phyloP scores from a whole-genome alignment of 2,113 vertebrate genomes.

The Melanerpes aurifrons region DNA sequence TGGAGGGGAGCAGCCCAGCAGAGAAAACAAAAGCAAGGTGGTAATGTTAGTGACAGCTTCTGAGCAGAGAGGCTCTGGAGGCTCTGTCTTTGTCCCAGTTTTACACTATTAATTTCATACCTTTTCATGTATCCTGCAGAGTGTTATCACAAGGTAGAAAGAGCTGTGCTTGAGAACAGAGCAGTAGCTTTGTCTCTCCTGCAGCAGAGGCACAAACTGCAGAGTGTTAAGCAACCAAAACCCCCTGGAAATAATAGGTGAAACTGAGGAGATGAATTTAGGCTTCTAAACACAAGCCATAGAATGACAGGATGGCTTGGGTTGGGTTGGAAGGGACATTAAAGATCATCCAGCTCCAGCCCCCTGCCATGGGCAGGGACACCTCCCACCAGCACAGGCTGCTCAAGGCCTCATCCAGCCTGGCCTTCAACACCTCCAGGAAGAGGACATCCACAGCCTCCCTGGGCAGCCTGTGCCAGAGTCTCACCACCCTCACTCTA shows the following conservation, averaged over 20 bases:
- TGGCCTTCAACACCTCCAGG: too few relatives aligned
- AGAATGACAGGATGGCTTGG: too few relatives aligned
- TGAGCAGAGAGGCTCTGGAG: background rate
- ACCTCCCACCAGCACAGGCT: too few relatives aligned
- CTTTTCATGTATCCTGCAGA: background rate
- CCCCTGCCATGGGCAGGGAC: too few relatives aligned
- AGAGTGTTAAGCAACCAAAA: background rate
- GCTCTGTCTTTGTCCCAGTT: slow-evolving; percentile 5
- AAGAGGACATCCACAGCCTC: too few relatives aligned
- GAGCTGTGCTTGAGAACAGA: background rate
- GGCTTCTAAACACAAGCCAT: background rate
- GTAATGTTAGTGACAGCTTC: background rate
- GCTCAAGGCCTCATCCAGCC: too few relatives aligned
- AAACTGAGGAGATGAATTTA: background rate
- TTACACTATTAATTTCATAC: background rate
- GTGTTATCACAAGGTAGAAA: background rate
- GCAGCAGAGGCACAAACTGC: background rate
- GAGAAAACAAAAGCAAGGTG: background rate
- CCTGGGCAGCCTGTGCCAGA: too few relatives aligned
- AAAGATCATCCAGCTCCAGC: too few relatives aligned
- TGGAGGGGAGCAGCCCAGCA: background rate
- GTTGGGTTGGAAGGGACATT: too few relatives aligned
- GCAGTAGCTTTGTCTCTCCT: background rate
- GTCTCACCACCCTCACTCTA: too few relatives aligned
- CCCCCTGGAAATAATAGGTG: background rate